These are phyloP conservation scores for Platyrinchus mystaceus DNA, from an alignment of 2,797 vertebrate species.

Conservation along the genomic window DNA sequence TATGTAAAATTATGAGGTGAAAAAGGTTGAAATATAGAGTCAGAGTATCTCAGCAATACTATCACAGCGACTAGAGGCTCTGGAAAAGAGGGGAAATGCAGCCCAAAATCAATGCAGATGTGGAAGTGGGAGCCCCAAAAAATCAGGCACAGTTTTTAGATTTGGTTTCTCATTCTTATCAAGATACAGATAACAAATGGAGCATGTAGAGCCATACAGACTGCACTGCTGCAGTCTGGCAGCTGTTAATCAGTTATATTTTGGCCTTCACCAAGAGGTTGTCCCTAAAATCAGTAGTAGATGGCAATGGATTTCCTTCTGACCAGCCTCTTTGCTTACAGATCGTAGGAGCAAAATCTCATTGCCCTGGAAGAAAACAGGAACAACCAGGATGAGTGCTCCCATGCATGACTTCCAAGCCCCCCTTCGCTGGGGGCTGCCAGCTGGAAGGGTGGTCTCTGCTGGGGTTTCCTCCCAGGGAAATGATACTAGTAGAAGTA, in stretches of 20 bases:
- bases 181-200: neutral
- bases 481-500: neutral
- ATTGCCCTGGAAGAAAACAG: neutral
- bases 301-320: fast-evolving
- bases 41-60: neutral
- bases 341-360: neutral
- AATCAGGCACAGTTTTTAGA: neutral
- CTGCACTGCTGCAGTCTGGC: neutral
- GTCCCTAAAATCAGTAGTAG: neutral
- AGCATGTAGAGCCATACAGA: fast-evolving
- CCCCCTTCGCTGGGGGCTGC: neutral
- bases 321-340: neutral
- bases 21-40: neutral
- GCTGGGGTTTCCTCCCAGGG: neutral
- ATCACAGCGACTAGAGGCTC: neutral
- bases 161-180: neutral
- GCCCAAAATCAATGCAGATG: neutral
- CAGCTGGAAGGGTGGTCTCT: neutral
- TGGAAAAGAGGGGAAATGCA: neutral
- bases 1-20: neutral
- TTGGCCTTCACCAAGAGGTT: neutral
- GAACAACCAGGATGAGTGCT: fast-evolving
- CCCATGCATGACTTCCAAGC: neutral
- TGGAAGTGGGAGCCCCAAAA: neutral
- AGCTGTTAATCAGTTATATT: neutral